Evolutionary conservation across 2,888 invertebrate genomes (phyloP).

Genomic region (Pediacus dermestoides): DNA sequence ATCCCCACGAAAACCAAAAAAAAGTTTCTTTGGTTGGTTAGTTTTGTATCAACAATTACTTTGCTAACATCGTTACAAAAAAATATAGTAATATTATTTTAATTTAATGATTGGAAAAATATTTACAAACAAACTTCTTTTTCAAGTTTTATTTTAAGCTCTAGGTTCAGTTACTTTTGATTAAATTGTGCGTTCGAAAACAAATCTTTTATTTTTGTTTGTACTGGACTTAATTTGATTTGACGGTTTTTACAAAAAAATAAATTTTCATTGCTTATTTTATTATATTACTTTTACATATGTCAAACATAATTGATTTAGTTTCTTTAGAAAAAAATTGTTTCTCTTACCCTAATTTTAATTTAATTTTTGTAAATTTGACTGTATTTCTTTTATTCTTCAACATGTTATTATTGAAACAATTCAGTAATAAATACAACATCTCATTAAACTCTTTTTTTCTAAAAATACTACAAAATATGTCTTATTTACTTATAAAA

Average conservation of each 20-base stretch:
- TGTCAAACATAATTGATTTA: conserved; percentile 18
- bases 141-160: no score
- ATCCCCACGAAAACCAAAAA: no score
- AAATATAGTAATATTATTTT: no score
- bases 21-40: conserved; percentile 16
- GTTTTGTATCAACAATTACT: no score
- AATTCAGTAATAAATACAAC: conserved; percentile 29
- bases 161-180: no score
- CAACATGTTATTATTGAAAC: conserved; percentile 27
- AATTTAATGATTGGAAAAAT: no score
- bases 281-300: conserved; percentile 7
- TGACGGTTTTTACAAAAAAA: conserved; percentile 1
- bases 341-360: conserved; percentile 10
- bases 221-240: neutral
- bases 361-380: conserved; percentile 35
- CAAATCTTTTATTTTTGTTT: conserved; percentile 1
- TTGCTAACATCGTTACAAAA: no score
- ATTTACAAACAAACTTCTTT: no score
- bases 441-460: conserved; percentile 31
- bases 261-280: neutral
- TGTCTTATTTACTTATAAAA: conserved; percentile 29
- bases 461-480: conserved; percentile 33
- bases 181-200: neutral
- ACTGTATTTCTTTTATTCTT: conserved; percentile 26
- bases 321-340: conserved; percentile 8